Evolutionary conservation across 2,888 invertebrate genomes (phyloP), one percentile per base, ranked within the genome.

Genomic region (Zhuqinia jingwanae): DNA sequence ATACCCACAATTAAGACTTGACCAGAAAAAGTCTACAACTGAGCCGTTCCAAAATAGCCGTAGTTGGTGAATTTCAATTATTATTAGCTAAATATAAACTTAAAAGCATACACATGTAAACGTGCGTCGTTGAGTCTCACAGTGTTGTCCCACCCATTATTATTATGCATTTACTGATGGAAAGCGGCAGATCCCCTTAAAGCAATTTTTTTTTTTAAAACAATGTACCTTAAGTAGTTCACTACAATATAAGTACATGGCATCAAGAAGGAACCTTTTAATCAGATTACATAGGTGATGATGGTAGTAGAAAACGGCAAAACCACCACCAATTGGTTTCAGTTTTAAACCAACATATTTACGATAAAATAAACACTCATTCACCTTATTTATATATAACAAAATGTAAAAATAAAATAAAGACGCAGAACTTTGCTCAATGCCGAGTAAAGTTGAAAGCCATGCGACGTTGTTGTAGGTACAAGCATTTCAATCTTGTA

Each of bases 401-500:
- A 17, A 56, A 70, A n/a, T 22, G 70, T 47, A 45, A 13, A 0
- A 47, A 47, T n/a, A 2, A 65, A 75, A 56, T n/a, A n/a, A n/a
- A n/a, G n/a, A n/a, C n/a, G n/a, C n/a, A n/a, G n/a, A n/a, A n/a
- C n/a, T n/a, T n/a, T n/a, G 56, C 25, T 5, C 2, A 47, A 20
- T 10, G 10, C 5, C 0, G 10, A 17, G 10, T 17, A 47, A 63
- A 17, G 13, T 60, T 8, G 3, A 65, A 53, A 56, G 13, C 11
- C 56, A 58, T 11, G 56, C 15, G 27, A 68, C 60, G 70, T 20
- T 70, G 81, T 81, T 79, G 80, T 79, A 79, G 50, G 68, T 80
- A 80, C 68, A 63, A 50, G 25, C 80, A 58, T 70, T 79, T 68
- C 73, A 20, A 20, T 2, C 76, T 47, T 83, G 83, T 83, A 83